These are phyloP conservation scores for Macrophya alboannulata DNA, from an alignment of 2,888 invertebrate genomes.

Conservation along the genomic window DNA sequence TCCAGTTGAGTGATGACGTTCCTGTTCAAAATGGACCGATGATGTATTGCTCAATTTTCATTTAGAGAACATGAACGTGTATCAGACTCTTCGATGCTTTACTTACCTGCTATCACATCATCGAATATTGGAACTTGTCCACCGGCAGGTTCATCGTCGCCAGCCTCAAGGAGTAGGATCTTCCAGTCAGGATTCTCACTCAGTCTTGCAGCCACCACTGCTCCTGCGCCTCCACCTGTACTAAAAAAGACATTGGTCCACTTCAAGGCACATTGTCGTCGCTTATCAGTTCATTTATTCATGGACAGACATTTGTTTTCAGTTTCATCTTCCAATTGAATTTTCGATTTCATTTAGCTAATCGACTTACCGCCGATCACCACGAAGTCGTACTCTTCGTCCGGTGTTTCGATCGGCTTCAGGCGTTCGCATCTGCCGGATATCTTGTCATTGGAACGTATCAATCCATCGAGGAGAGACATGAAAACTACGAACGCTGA, in stretches of 20 bases:
- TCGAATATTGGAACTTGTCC: constrained; percentile 85
- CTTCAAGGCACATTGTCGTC: neutral
- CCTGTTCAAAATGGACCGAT: too few relatives aligned
- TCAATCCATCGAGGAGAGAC: neutral
- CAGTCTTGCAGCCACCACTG: constrained; percentile 82
- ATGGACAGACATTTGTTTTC: neutral
- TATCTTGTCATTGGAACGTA: neutral
- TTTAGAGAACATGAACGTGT: too few relatives aligned
- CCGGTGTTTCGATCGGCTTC: constrained; percentile 39
- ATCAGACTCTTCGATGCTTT: constrained; percentile 79
- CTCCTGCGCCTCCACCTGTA: neutral
- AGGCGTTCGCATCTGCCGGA: constrained; percentile 81
- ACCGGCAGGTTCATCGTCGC: constrained; percentile 85
- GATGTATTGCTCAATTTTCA: too few relatives aligned
- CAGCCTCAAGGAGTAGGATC: neutral
- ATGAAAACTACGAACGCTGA: constrained; percentile 66
- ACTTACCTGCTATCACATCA: neutral
- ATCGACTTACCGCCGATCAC: neutral
- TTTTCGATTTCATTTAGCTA: neutral
- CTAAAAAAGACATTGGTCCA: neutral
- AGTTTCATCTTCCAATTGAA: neutral
- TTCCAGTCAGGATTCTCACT: constrained; percentile 81
- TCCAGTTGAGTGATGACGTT: constrained; percentile 83
- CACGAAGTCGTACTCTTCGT: neutral
- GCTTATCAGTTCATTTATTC: neutral